Evolutionary conservation across 2,888 invertebrate species (phyloP), one percentile per base, ranked within the genome.

Genomic region (Bembecia ichneumoniformis): DNA sequence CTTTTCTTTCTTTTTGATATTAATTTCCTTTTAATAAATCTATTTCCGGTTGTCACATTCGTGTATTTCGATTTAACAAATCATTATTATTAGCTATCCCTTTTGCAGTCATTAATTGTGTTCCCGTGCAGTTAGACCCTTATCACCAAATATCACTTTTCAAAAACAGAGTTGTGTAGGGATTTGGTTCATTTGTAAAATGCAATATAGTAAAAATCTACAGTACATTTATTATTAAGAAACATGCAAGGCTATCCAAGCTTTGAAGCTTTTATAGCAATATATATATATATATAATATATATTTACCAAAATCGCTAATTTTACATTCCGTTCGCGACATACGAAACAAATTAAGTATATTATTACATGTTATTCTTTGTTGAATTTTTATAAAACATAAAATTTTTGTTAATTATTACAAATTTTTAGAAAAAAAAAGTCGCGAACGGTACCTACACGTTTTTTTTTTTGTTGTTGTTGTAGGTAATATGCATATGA

Each of bases 231-330:
- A 44, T 68, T 62, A 59, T 60, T 62, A 55, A 56, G 57, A 72
- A 68, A 75, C 83, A 83, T 83, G 82, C 82, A 81, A 73, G 50
- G 54, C 75, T 68, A 62, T 66, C 53, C 57, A 75, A 77, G 80
- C 82, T 76, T 66, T 64, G 52, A 78, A 78, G 79, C 79, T 74
- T 71, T 74, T 61, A 58, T 69, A 66, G 74, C 77, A 75, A 75
- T 66, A 75, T 62, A 72, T 55, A 58, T 53, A 52, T n/a, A 58
- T 55, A 52, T 34, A 53, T 58, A 53, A 52, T 50, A 48, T 17
- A 34, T 20, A 28, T 20, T 28, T 28, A 28, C 2, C 7, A 40
- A n/a, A 40, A 40, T 40, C 40, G 40, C 4, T 13, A 40, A 40
- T 7, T 40, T 40, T 40, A 14, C 11, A 13, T 17, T 52, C 68